Evolutionary conservation across 2,888 invertebrate species (phyloP).

Genomic region (Smittia aterrima): DNA sequence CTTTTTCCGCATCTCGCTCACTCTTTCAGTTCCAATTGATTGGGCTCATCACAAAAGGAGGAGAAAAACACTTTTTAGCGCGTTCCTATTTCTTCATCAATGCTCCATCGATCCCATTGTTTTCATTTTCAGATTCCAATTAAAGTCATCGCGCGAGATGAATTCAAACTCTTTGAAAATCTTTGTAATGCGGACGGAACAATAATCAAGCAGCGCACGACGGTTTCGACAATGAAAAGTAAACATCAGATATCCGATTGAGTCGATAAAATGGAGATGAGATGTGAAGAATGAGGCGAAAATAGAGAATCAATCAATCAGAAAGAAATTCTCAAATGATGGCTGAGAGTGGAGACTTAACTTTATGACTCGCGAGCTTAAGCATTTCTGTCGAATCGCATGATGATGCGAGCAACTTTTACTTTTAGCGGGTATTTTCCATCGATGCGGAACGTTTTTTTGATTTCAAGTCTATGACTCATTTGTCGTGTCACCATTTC

Average conservation of each 20-base stretch:
- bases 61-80: not conserved
- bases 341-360: not conserved
- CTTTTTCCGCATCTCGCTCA: not conserved
- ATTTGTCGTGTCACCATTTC: not conserved
- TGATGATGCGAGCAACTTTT: not conserved
- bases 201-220: conserved; percentile 16
- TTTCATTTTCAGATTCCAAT: not conserved
- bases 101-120: not conserved
- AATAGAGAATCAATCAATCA: conserved; percentile 16
- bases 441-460: not conserved
- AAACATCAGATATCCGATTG: conserved; percentile 7
- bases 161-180: not conserved
- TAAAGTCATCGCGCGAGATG: conserved; percentile 2
- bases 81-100: too few relatives aligned
- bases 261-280: not conserved
- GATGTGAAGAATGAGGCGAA: not conserved
- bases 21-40: not conserved
- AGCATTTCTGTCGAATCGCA: not conserved
- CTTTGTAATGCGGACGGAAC: not conserved
- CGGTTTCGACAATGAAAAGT: not conserved
- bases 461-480: not conserved
- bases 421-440: not conserved
- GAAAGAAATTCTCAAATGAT: not conserved
- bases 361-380: not conserved
- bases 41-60: not conserved